phyloP scores from a whole-genome alignment of 2,888 invertebrate genomes.

The Cosmia pyralina region DNA sequence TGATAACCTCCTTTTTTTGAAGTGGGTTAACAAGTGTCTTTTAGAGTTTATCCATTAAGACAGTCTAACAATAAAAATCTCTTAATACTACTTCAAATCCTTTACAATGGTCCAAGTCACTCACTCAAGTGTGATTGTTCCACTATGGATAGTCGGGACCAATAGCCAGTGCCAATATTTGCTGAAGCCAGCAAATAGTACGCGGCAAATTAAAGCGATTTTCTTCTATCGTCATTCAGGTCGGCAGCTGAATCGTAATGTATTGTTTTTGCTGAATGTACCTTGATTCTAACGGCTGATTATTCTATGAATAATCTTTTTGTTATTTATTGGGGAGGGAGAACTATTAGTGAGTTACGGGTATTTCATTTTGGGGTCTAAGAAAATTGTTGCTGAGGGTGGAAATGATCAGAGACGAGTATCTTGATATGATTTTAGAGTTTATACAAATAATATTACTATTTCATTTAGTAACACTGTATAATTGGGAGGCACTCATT shows the following conservation, averaged over 20 bases:
- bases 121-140: constrained; percentile 73
- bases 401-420: not conserved
- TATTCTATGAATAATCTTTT: constrained; percentile 60
- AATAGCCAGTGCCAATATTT: constrained; percentile 80
- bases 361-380: constrained; percentile 15
- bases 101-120: constrained; percentile 67
- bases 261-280: constrained; percentile 60
- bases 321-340: constrained; percentile 33
- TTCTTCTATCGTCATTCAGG: constrained; percentile 63
- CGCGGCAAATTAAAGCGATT: constrained; percentile 80
- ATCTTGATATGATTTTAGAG: not conserved
- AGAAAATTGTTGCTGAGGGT: not conserved
- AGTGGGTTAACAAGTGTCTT: not conserved
- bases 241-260: constrained; percentile 58
- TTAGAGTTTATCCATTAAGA: not conserved
- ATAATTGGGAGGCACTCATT: not conserved
- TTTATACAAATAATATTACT: not conserved
- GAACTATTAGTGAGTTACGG: constrained; percentile 16
- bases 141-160: constrained; percentile 63
- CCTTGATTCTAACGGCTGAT: constrained; percentile 53
- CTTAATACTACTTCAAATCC: constrained; percentile 42
- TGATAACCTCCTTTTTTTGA: too few relatives aligned
- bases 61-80: constrained; percentile 1
- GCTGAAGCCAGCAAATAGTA: constrained; percentile 76
- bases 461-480: not conserved